Evolutionary conservation across 2,888 invertebrate genomes (phyloP), one percentile per base, ranked within the genome.

Genomic region (Cryptophagus acutangulus): DNA sequence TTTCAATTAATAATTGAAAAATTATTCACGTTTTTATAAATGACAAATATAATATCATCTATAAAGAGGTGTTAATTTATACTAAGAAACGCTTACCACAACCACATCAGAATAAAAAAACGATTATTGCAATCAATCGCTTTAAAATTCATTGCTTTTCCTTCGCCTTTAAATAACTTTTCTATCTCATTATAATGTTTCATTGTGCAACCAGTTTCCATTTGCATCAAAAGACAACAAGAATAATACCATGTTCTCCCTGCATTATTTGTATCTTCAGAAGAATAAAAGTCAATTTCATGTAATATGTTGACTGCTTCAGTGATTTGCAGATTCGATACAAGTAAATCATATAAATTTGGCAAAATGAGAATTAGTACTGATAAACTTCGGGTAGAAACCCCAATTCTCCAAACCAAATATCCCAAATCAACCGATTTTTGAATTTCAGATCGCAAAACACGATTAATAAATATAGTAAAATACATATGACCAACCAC

Each of bases 241-340:
- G 73, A 74, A 56, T 77, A 77, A 57, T 79, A 82, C 77, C 79
- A 79, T 1, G 75, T 74, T 51, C 71, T 71, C 30, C 74, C 78
- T 63, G 25, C n/a, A n/a, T n/a, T 56, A 39, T 65, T 63, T 1
- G 43, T 46, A 43, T 65, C 63, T 41, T 62, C 59, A 4, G 45
- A 45, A 2, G 59, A 41, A 31, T 54, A 48, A 40, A 51, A 57
- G 31, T 60, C 65, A 18, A 75, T 57, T 57, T 72, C 71, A 28
- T 68, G 64, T 10, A 74, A 53, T 16, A 72, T 54, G n/a, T 63
- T 54, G 17, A 69, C 65, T 6, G 66, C 67, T 53, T 72, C 72
- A 26, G 60, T 57, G 29, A 71, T 55, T 36, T 70, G 66, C 29
- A 63, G 63, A 13, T 63, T 56, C 6, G 63, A 34, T 42, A 73